phyloP scores from a whole-genome alignment of 2,888 invertebrate species.

The Stenotaenia linearis region DNA sequence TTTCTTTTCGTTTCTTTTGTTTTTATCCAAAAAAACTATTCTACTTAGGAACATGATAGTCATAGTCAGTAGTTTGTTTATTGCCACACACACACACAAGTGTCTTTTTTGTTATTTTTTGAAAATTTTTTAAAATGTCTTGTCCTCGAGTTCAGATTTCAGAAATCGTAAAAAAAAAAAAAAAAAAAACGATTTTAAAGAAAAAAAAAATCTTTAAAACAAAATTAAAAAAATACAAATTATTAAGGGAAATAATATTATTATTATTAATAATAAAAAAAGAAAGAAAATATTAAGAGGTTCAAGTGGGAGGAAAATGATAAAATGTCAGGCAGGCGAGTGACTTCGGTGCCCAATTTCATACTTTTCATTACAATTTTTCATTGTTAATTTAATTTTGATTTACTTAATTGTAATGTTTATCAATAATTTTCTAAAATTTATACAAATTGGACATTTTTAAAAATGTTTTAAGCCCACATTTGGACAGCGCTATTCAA shows the following conservation, averaged over 20 bases:
- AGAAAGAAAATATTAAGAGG: not conserved
- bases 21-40: conserved; percentile 8
- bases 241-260: not conserved
- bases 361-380: not conserved
- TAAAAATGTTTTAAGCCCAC: not conserved
- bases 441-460: not conserved
- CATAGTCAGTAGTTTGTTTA: conserved; percentile 26
- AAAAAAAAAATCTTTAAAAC: not conserved
- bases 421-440: not conserved
- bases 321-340: conserved; percentile 21
- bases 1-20: no score
- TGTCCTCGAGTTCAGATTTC: conserved; percentile 24
- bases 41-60: conserved; percentile 27
- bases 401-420: not conserved
- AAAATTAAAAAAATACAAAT: not conserved
- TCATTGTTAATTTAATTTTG: not conserved
- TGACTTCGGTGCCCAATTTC: conserved; percentile 23
- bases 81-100: conserved; percentile 27
- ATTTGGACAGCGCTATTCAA: conserved; percentile 10
- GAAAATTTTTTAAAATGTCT: conserved; percentile 26
- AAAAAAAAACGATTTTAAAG: not conserved
- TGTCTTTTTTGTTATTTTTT: not conserved
- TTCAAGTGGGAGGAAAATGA: conserved; percentile 7
- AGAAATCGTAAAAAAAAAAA: not conserved
- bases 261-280: conserved; percentile 4